Percentiles rank a stretch among this genome's conserved stretches.
These are phyloP conservation scores for Festucalex cinctus DNA, from an alignment of 2,113 vertebrate genomes.

Conservation along the genomic window DNA sequence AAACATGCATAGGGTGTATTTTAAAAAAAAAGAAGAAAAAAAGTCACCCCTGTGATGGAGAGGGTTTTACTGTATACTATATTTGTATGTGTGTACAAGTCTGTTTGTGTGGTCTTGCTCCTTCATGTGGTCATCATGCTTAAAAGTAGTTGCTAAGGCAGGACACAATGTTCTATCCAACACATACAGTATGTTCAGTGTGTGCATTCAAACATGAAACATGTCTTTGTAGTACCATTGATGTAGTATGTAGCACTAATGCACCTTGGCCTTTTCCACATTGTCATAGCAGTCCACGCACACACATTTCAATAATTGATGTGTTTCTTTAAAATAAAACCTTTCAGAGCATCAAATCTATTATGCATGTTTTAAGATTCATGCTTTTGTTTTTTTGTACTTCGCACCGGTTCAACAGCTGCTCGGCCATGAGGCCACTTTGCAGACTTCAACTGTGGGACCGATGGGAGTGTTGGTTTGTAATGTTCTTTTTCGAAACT, in stretches of 20 bases:
- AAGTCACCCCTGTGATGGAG: no score
- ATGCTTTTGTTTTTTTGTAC: conserved; percentile 22
- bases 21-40: no score
- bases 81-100: background rate
- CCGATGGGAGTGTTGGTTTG: background rate
- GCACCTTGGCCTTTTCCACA: conserved; percentile 3
- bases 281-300: conserved; percentile 1
- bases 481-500: background rate
- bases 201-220: background rate
- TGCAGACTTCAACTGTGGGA: conserved; percentile 7
- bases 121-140: background rate
- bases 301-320: conserved; percentile 21
- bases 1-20: no score
- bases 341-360: background rate
- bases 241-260: conserved; percentile 1
- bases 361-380: conserved; percentile 12
- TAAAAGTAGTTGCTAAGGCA: background rate
- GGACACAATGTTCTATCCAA: background rate
- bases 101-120: background rate
- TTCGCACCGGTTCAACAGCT: conserved; percentile 13
- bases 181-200: background rate
- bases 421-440: conserved; percentile 4
- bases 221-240: background rate
- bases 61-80: no score
- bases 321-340: conserved; percentile 12